Evolutionary conservation across 2,888 invertebrate species (phyloP).

Genomic region (Phyto melanocephala): DNA sequence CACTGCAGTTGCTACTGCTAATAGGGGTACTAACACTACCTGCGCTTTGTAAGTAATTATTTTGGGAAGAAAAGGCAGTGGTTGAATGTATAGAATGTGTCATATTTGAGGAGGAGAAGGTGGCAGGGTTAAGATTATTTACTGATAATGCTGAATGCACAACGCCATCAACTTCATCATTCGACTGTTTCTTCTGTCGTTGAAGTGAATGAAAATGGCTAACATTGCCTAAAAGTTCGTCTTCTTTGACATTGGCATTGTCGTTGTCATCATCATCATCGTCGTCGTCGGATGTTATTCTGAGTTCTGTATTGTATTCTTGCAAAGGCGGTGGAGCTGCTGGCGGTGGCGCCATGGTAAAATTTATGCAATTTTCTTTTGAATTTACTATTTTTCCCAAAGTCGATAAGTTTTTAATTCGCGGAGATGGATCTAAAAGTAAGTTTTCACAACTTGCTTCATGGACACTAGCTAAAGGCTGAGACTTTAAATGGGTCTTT

Average conservation of each 20-base stretch:
- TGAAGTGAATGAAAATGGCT: slow-evolving; percentile 17
- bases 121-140: slow-evolving; percentile 48
- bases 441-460: slow-evolving; percentile 80
- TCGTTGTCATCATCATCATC: slow-evolving; percentile 61
- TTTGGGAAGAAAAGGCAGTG: slow-evolving; percentile 40
- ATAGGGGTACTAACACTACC: slow-evolving; percentile 53
- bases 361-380: slow-evolving; percentile 45
- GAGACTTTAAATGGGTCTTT: slow-evolving; percentile 74
- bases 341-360: slow-evolving; percentile 49
- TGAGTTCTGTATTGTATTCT: slow-evolving; percentile 68
- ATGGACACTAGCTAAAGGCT: slow-evolving; percentile 79
- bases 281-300: slow-evolving; percentile 67
- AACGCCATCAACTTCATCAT: slow-evolving; percentile 56
- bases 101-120: slow-evolving; percentile 52
- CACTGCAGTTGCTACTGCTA: slow-evolving; percentile 63
- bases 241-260: slow-evolving; percentile 53
- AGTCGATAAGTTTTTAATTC: slow-evolving; percentile 48
- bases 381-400: slow-evolving; percentile 35
- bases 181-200: slow-evolving; percentile 21
- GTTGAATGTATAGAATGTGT: slow-evolving; percentile 12
- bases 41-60: slow-evolving; percentile 20
- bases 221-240: slow-evolving; percentile 51
- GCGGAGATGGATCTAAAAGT: slow-evolving; percentile 71
- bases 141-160: slow-evolving; percentile 38
- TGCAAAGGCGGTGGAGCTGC: slow-evolving; percentile 50